Base-by-base conservation (phyloP, 2,797 vertebrate species). In the Phoeniculus purpureus region DNA sequence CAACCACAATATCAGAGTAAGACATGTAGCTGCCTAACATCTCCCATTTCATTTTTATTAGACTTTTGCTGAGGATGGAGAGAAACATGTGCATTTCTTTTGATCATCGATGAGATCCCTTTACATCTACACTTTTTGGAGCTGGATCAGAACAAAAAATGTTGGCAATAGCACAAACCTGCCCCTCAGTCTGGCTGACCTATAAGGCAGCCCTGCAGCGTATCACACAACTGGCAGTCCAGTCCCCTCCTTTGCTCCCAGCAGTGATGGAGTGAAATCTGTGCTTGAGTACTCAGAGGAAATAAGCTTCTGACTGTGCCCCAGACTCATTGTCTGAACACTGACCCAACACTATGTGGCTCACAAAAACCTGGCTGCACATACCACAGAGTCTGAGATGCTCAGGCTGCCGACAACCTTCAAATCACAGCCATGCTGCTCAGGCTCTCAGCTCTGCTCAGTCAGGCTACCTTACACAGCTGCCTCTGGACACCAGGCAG, bases 211-310 rank as follows among this genome's bases (percentile, higher is more conserved):
- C 3, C 31, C 70, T 29, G 61, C 20, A 18, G 32, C 1, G 2
- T 11, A 58, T 3, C 31, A 6, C 6, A 2, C 0, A 0, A 7
- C 51, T 5, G 13, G 31, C n/a, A 32, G 15, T 11, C 15, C 84
- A 50, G 54, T 25, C 47, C 79, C 6, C 47, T 34, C 40, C 48
- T 79, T 55, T 32, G 54, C 67, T 61, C 60, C 60, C 60, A 89
- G 72, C 20, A 84, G 31, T 0, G 3, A 47, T 1, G 29, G 48
- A 77, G 64, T 3, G 45, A 7, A 60, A 27, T 7, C 31, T 6
- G 20, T n/a, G 32, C n/a, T 50, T 0, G 1, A 7, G 16, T 10
- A 37, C 5, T 13, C 3, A 31, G 56, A 83, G 87, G 40, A 78
- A 85, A 64, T 10, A 5, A 0, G 17, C 18, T 54, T 37, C 45